Conservation (phyloP, 2,113 vertebrate genomes). For the Okapia johnstoni region DNA sequence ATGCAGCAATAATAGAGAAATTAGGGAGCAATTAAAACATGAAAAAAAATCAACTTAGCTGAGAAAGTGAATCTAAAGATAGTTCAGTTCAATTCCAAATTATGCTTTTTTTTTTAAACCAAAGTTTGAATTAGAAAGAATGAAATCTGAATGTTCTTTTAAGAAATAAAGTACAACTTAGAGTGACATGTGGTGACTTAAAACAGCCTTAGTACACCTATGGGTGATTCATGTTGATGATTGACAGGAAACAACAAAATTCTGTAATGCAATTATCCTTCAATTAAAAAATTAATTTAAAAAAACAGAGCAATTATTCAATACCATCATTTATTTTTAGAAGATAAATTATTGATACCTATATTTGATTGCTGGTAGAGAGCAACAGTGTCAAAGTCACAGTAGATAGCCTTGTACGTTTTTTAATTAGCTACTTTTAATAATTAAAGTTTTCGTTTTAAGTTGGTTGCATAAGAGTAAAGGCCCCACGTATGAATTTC, state of each 20-base stretch:
- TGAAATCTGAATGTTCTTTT: constrained; percentile 39
- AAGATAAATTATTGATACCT: neutral
- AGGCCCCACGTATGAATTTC: neutral
- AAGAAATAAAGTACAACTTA: constrained; percentile 37
- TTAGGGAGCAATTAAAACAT: constrained; percentile 74
- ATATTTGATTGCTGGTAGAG: neutral
- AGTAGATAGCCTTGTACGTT: neutral
- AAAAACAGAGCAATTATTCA: constrained; percentile 15
- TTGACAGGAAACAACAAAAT: neutral
- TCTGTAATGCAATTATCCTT: neutral
- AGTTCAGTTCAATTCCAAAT: constrained; percentile 56
- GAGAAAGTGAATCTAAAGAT: constrained; percentile 66
- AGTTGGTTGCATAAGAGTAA: neutral
- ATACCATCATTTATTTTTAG: constrained; percentile 12
- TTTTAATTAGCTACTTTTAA: neutral
- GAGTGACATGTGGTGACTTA: constrained; percentile 5
- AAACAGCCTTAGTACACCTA: neutral
- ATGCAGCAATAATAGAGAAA: constrained; percentile 69
- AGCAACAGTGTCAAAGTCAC: neutral
- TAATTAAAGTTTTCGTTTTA: neutral
- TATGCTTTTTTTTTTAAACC: constrained; percentile 49
- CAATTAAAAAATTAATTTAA: neutral
- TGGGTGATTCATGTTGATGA: neutral
- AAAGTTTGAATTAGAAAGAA: constrained; percentile 46
- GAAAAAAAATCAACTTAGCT: constrained; percentile 65